Percentiles rank a stretch among this genome's conserved stretches.
Conservation (phyloP, 2,888 invertebrate species). For the Anthophora plumipes region DNA sequence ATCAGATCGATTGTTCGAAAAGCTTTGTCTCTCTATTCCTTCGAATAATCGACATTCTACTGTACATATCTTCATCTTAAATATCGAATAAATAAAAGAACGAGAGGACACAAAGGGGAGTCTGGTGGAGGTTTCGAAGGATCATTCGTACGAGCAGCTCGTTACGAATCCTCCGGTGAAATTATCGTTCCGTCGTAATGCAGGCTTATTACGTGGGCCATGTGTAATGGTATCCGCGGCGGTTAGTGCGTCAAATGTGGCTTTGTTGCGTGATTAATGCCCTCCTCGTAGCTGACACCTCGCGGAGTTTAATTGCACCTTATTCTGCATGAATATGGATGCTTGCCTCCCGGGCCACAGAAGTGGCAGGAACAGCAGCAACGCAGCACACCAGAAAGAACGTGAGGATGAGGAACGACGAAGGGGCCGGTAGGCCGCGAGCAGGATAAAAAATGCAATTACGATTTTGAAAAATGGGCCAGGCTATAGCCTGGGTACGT, state of each 20-base stretch:
- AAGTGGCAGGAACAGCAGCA: constrained; percentile 66
- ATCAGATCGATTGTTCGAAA: too few relatives aligned
- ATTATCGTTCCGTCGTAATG: constrained; percentile 78
- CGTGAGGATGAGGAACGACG: constrained; percentile 47
- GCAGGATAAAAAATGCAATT: constrained; percentile 82
- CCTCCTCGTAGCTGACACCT: constrained; percentile 83
- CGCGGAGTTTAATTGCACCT: constrained; percentile 84
- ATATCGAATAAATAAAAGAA: background rate
- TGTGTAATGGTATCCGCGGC: constrained; percentile 80
- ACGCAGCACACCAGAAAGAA: constrained; percentile 47
- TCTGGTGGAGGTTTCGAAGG: background rate
- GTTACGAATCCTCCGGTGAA: constrained; percentile 62
- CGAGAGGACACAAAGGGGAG: background rate
- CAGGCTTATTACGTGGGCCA: constrained; percentile 80
- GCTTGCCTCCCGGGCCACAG: constrained; percentile 80
- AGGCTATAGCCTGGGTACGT: constrained; percentile 57
- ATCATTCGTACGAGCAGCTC: constrained; percentile 22
- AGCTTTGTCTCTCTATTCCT: too few relatives aligned
- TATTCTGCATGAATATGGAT: constrained; percentile 84
- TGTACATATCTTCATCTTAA: too few relatives aligned
- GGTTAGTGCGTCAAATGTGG: constrained; percentile 82
- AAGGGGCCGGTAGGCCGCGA: constrained; percentile 53
- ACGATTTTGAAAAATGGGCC: constrained; percentile 83
- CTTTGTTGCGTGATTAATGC: constrained; percentile 84
- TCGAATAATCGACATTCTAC: too few relatives aligned